Base-by-base conservation (phyloP, 2,797 vertebrate genomes). In the Aselliscus stoliczkanus region DNA sequence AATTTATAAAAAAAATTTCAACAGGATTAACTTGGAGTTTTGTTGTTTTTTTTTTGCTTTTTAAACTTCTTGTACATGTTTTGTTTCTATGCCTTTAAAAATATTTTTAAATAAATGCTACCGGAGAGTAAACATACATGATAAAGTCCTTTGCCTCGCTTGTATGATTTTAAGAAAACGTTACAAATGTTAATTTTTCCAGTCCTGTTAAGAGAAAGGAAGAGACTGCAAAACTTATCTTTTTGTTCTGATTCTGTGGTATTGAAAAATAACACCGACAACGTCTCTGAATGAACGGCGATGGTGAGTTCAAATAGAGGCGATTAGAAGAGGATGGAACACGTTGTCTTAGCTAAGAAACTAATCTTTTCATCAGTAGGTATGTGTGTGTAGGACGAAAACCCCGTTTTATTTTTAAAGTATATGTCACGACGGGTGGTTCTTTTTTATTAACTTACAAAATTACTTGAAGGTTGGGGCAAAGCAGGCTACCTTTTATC, bases 191-290 rank as follows among this genome's bases (percentile, higher is more conserved):
- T 86, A 81, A 82, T 60, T 92, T 89, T 87, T 72, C 75, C 93
- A 86, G 52, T 50, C 65, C 65, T 70, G 34, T 64, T 86, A 44
- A 70, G 82, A 91, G 54, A 80, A 88, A 84, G 54, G 44, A 86
- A 62, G 12, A 54, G 75, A 73, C 37, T 50, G 82, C 79, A 81
- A 81, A 96, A 85, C 18, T 52, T 81, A 25, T 70, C 73, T 76
- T 81, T 82, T 70, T 56, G 60, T 25, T 84, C 60, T 80, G 65
- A 76, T 52, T 79, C 95, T 93, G n/a, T 34, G 58, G n/a, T 88
- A 80, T 0, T 76, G 93, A 91, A 97, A 97, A 90, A 80, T 73
- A 88, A 82, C 60, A 60, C 34, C 27, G 87, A 70, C 47, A 84
- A 80, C 42, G 60, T 93, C 44, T 93, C 72, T 69, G 52, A 42